Evolutionary conservation across 1,140 invertebrate genomes (phyloP).

Genomic region (Laupala kohalensis): DNA sequence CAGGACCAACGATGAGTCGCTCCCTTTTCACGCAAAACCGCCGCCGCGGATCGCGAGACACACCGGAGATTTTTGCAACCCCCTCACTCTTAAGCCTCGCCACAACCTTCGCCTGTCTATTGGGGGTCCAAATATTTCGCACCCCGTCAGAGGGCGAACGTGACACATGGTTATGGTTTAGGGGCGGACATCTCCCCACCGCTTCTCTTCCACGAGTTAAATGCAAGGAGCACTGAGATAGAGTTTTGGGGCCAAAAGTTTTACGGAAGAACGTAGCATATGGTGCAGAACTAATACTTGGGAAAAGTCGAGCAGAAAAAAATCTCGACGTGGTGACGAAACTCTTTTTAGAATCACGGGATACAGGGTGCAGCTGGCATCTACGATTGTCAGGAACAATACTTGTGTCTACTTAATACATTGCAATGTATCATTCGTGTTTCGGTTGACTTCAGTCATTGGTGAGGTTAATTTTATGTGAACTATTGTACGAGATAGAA

Average conservation of each 20-base stretch:
- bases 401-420: too few species aligned
- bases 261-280: neutral
- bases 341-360: neutral
- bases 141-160: neutral
- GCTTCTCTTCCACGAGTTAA: too few species aligned
- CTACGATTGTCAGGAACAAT: too few species aligned
- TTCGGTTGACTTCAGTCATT: too few species aligned
- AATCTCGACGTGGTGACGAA: neutral
- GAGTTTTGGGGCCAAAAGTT: neutral
- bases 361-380: too few species aligned
- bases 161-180: neutral
- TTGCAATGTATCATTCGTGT: too few species aligned
- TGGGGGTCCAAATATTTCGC: neutral
- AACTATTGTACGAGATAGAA: too few species aligned
- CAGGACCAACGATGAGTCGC: too few species aligned
- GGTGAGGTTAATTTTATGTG: too few species aligned
- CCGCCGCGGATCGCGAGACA: neutral
- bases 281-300: neutral
- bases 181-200: neutral
- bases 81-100: neutral
- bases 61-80: neutral
- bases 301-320: neutral
- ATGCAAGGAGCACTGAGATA: too few species aligned
- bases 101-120: neutral
- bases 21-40: neutral